Base-by-base conservation (phyloP, 2,888 invertebrate species). In the Emmelina monodactyla region DNA sequence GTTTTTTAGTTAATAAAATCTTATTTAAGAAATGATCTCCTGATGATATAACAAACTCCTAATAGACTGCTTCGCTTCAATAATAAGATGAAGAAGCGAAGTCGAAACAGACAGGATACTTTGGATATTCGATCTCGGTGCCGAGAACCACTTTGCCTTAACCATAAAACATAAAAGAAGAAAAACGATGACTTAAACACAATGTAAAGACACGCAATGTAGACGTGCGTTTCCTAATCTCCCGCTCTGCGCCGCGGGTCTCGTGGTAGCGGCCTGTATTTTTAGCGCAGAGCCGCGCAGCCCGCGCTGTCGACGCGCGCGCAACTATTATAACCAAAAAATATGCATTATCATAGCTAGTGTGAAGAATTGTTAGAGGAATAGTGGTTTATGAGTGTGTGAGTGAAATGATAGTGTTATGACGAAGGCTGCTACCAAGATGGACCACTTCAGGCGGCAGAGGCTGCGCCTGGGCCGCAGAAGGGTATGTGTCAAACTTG, bases 361-460 rank as follows among this genome's bases (percentile, higher is more conserved):
- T n/a, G 42, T 41, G 35, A 16, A 34, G 45, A 40, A 46, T 41
- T 41, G 44, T 42, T 44, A 47, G 45, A 49, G 37, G 43, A 22
- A 43, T 44, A 42, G 33, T 37, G 34, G 12, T 28, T 29, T 36
- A 39, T 40, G 43, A 22, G 22, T 41, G 49, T 49, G 39, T 52
- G 44, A 57, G 58, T 61, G 62, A 55, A 38, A 73, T 73, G 75
- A 61, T 62, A 44, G 49, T 51, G 49, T 78, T 75, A 78, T 78
- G 78, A 78, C 78, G 54, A 72, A 72, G 62, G 67, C 61, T 58
- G 46, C 47, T 15, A 10, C 41, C 37, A 50, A 39, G 14, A 71
- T 71, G 73, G 69, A 73, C 14, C 13, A 11, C 29, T 13, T 12
- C 4, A 12, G 14, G 29, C 29, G 11, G 14, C 29, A 12, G 12